A percentile compares a stretch with the other conserved stretches of the same genome.
phyloP scores from a whole-genome alignment of 2,888 invertebrate species.

The Brassicogethes aeneus region DNA sequence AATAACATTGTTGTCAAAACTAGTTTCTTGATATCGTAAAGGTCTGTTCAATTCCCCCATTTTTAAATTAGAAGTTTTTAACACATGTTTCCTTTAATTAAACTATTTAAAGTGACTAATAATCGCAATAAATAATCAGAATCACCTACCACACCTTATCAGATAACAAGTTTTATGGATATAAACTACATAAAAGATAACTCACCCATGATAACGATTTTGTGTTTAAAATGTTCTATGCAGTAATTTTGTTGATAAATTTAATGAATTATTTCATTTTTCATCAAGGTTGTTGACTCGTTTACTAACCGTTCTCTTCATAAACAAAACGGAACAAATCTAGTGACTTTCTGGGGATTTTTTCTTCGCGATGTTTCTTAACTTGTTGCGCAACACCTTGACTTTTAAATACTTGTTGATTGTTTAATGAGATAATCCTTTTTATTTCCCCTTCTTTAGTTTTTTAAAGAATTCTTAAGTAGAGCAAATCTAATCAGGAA shows the following conservation, averaged over 20 bases:
- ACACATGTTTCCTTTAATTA: neutral
- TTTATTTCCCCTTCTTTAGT: too few relatives aligned
- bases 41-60: conserved; percentile 8
- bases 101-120: neutral
- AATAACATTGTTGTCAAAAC: conserved; percentile 18
- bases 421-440: too few relatives aligned
- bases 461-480: too few relatives aligned
- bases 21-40: conserved; percentile 19
- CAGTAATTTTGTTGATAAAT: neutral
- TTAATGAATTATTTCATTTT: neutral
- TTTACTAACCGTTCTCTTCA: neutral
- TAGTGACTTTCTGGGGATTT: conserved; percentile 1
- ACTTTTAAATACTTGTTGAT: too few relatives aligned
- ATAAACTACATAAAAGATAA: neutral
- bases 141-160: conserved; percentile 2
- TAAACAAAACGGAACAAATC: conserved; percentile 1
- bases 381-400: too few relatives aligned
- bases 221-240: neutral
- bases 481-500: too few relatives aligned
- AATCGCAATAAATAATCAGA: neutral
- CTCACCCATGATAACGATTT: conserved; percentile 1
- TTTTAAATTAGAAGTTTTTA: neutral
- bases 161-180: neutral
- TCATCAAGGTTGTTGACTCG: conserved; percentile 2
- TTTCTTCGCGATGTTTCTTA: too few relatives aligned